Percentiles rank a stretch among this genome's conserved stretches.
Conservation (phyloP, 2,888 invertebrate genomes). For the Lithophane semibrunnea region DNA sequence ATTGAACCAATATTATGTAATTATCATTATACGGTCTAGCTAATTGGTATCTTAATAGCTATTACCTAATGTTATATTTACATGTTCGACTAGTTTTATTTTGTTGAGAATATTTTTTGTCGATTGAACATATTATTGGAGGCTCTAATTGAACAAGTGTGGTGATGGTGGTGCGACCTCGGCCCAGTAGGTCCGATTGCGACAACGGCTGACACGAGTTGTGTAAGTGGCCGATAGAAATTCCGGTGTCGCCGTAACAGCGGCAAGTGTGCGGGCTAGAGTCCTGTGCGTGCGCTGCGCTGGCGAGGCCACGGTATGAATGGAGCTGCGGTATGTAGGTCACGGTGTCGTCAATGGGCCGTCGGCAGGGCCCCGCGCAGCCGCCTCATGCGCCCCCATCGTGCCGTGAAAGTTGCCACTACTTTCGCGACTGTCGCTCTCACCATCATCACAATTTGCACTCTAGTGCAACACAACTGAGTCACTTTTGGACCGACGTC, state of each 20-base stretch:
- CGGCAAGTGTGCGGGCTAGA: slow-evolving; percentile 79
- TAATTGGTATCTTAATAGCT: slow-evolving; percentile 61
- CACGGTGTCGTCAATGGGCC: slow-evolving; percentile 90
- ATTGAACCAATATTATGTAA: slow-evolving; percentile 62
- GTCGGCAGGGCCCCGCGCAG: slow-evolving; percentile 85
- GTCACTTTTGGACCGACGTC: slow-evolving; percentile 83
- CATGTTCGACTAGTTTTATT: slow-evolving; percentile 50
- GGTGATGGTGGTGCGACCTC: slow-evolving; percentile 83
- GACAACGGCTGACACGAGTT: slow-evolving; percentile 82
- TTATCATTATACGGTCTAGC: slow-evolving; percentile 59
- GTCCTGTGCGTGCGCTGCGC: slow-evolving; percentile 83
- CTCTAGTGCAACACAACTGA: slow-evolving; percentile 84
- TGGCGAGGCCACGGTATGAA: slow-evolving; percentile 88
- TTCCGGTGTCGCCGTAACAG: slow-evolving; percentile 82
- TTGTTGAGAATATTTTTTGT: slow-evolving; percentile 66
- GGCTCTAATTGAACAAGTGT: slow-evolving; percentile 89
- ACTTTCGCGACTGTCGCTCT: slow-evolving; percentile 88
- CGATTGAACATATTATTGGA: slow-evolving; percentile 79
- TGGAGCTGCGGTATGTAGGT: slow-evolving; percentile 89
- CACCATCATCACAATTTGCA: slow-evolving; percentile 80
- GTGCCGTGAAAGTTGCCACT: slow-evolving; percentile 89
- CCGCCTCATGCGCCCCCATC: slow-evolving; percentile 87
- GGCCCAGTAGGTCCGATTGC: slow-evolving; percentile 82
- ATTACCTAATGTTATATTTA: slow-evolving; percentile 59
- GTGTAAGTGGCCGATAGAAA: slow-evolving; percentile 87